Conservation (phyloP, 2,888 invertebrate genomes). For the Quadriops clusia region DNA sequence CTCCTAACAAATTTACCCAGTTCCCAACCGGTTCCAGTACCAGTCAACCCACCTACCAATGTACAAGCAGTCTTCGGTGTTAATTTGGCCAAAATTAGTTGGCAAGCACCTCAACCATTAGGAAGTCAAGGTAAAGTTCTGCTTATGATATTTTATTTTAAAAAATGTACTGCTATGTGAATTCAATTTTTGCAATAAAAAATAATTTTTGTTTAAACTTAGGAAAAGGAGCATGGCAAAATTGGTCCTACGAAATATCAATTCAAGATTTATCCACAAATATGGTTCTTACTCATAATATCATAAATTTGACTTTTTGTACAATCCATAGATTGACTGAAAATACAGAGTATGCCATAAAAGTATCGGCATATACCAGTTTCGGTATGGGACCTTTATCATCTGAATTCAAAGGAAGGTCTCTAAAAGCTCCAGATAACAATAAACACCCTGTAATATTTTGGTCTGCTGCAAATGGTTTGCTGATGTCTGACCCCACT, state of each 20-base stretch:
- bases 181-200: not conserved
- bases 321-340: conserved; percentile 59
- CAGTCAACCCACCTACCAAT: conserved; percentile 64
- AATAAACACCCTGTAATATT: conserved; percentile 50
- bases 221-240: conserved; percentile 54
- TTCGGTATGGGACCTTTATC: conserved; percentile 74
- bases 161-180: not conserved
- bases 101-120: conserved; percentile 68
- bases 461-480: conserved; percentile 66
- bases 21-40: conserved; percentile 68
- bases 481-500: conserved; percentile 70
- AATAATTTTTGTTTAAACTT: not conserved
- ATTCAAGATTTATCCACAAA: conserved; percentile 43
- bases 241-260: conserved; percentile 69
- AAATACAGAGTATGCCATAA: conserved; percentile 64
- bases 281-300: conserved; percentile 33
- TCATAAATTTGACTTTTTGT: conserved; percentile 48
- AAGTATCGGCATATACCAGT: conserved; percentile 65
- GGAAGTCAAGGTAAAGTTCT: conserved; percentile 55
- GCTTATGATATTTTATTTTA: conserved; percentile 1
- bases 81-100: conserved; percentile 63
- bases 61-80: conserved; percentile 74
- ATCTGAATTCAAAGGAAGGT: conserved; percentile 60
- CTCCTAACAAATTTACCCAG: conserved; percentile 48
- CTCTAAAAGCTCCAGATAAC: conserved; percentile 41